Evolutionary conservation across 1,140 invertebrate species (phyloP), one percentile per base, ranked within the genome.

Genomic region (Cydia fagiglandana): DNA sequence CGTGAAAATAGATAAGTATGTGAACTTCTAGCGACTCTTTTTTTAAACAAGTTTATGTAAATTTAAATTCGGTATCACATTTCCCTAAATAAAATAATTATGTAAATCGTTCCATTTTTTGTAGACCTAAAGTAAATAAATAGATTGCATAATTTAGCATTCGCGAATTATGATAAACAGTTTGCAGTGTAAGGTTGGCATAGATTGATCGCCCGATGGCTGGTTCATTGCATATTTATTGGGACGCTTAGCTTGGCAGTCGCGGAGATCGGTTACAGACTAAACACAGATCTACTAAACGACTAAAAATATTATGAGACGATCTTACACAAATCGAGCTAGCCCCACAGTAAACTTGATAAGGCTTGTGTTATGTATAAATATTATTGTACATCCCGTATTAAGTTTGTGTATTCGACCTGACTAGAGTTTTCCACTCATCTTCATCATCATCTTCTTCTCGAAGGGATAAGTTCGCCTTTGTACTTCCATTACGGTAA

Each of bases 171-270:
- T 70, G 66, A 70, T 70, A 70, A 70, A 70, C 66, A 70, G 66
- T 70, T 70, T 70, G 66, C 66, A 70, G 66, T 70, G 38, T 38
- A 70, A 41, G 66, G 66, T 17, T 70, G 66, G 66, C 66, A 17
- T 70, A 70, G 66, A 70, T 70, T 70, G 66, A 70, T 70, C 34
- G 66, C 34, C 17, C 34, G 66, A 41, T 41, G 66, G 15, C 34
- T 38, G 66, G 15, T 70, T 70, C 66, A 70, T 70, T 70, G 66
- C 66, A 70, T 70, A 70, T 70, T 70, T 70, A 70, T 70, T 70
- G 66, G 66, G 30, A 15, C 66, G 66, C 66, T 70, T 70, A 70
- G 66, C 66, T 70, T 38, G 30, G 66, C 66, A 70, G 66, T 38
- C 66, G 66, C 66, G 66, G 66, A 41, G n/a, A 41, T 41, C 34